Percentiles rank a stretch among this genome's conserved stretches.
These are phyloP conservation scores for Stratiolaelaps scimitus DNA, from an alignment of 1,140 invertebrate species.

Conservation along the genomic window DNA sequence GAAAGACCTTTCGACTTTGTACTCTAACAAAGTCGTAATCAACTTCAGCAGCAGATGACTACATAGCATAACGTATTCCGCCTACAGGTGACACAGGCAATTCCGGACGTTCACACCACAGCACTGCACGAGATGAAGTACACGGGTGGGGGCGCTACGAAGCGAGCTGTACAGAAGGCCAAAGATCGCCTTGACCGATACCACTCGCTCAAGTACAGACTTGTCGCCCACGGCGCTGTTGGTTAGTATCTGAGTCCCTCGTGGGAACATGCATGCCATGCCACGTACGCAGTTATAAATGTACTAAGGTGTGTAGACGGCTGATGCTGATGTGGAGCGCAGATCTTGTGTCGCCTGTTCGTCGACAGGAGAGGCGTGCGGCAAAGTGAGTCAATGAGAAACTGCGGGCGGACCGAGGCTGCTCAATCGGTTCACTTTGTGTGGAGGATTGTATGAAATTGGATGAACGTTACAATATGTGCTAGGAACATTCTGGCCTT, in stretches of 20 bases:
- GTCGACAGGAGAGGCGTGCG: too few species aligned
- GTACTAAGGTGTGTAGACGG: too few species aligned
- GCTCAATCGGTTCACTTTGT: too few species aligned
- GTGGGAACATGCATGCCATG: too few species aligned
- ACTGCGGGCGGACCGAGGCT: too few species aligned
- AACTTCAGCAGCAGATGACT: background rate
- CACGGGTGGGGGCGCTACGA: slow-evolving; percentile 42
- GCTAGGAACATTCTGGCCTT: too few species aligned
- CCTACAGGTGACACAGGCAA: slow-evolving; percentile 39
- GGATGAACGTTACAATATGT: too few species aligned
- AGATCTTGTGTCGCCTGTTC: too few species aligned
- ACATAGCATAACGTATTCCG: slow-evolving; percentile 37
- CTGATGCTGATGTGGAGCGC: too few species aligned
- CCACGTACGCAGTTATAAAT: too few species aligned
- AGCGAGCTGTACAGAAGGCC: slow-evolving; percentile 40
- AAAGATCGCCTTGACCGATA: slow-evolving; percentile 40
- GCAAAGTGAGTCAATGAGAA: too few species aligned
- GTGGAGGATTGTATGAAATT: too few species aligned
- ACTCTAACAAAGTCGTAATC: background rate
- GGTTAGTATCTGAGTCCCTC: slow-evolving; percentile 30
- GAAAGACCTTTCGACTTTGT: background rate
- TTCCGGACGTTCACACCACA: slow-evolving; percentile 45
- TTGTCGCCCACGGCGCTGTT: slow-evolving; percentile 33
- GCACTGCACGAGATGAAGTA: slow-evolving; percentile 45
- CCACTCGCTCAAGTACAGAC: slow-evolving; percentile 34